Conservation (phyloP, 2,888 invertebrate genomes). For the Pediacus dermestoides region DNA sequence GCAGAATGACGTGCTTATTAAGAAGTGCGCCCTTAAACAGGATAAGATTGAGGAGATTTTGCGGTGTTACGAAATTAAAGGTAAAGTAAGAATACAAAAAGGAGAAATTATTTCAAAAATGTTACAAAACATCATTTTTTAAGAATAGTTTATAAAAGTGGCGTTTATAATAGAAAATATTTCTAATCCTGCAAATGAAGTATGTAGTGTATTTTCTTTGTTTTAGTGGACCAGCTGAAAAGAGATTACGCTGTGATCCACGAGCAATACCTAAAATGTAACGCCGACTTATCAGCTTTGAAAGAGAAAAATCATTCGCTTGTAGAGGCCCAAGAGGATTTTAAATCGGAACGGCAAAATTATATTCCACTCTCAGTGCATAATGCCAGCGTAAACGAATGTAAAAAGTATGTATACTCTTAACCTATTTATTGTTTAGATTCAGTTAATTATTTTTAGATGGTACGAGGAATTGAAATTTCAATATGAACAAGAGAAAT, state of each 20-base stretch:
- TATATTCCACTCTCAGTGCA: slow-evolving; percentile 64
- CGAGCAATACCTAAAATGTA: slow-evolving; percentile 58
- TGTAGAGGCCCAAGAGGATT: slow-evolving; percentile 53
- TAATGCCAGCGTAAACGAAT: slow-evolving; percentile 67
- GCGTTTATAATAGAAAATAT: too few species aligned
- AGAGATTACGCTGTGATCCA: slow-evolving; percentile 64
- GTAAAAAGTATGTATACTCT: slow-evolving; percentile 56
- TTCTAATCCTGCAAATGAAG: background rate
- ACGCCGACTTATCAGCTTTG: slow-evolving; percentile 57
- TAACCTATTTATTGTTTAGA: slow-evolving; percentile 3
- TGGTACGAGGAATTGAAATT: slow-evolving; percentile 71
- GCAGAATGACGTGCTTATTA: slow-evolving; percentile 52
- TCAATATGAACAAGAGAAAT: slow-evolving; percentile 67
- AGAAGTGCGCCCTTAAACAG: slow-evolving; percentile 67
- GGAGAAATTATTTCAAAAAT: too few species aligned
- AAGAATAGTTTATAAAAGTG: too few species aligned
- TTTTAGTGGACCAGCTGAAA: slow-evolving; percentile 60
- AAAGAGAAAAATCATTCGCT: slow-evolving; percentile 59
- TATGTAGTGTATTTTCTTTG: slow-evolving; percentile 19
- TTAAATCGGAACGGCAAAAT: slow-evolving; percentile 54
- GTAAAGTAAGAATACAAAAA: slow-evolving; percentile 48
- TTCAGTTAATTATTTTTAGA: slow-evolving; percentile 42
- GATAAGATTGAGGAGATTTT: slow-evolving; percentile 71
- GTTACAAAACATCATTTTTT: too few species aligned
- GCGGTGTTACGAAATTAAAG: slow-evolving; percentile 70